Evolutionary conservation across 2,797 vertebrate species (phyloP), one percentile per base, ranked within the genome.

Genomic region (Nasua narica): DNA sequence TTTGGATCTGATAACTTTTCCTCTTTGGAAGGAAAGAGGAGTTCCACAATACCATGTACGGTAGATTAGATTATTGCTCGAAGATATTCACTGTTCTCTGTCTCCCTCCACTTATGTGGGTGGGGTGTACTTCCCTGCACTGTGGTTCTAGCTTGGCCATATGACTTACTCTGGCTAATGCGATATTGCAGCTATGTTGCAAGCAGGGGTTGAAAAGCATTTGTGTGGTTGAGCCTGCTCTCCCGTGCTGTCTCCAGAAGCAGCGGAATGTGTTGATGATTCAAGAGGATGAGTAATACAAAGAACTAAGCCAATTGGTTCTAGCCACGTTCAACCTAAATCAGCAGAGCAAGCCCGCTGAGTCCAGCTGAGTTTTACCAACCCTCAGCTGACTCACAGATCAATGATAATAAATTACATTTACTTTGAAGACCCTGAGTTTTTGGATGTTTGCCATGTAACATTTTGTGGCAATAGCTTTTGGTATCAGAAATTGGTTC

Each of bases 351-450:
- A 95, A 29, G 43, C 92, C 84, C 43, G 86, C 93, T 69, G 90
- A 86, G 90, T 48, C 27, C 62, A 4, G 43, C 6, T 19, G 48
- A 46, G 67, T 48, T 85, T 89, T 86, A 79, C 92, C 90, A 93
- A 58, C 32, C 18, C 69, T 62, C 43, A 87, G 62, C 43, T 70
- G 81, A 90, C 43, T 95, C 96, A 92, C 88, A 79, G 85, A 89
- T 92, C 76, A 70, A 32, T 92, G 90, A 87, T 78, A 89, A 83
- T 72, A 83, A 87, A 79, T 43, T 82, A 37, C 54, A 74, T 81
- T 93, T 93, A 96, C 93, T 96, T 95, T 48, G 91, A 93, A 93
- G 92, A 37, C 81, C 87, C 76, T 83, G 37, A 48, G 27, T 58
- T 92, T 96, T 95, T 93, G 37, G 76, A 90, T 90, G 52, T 67